Base-by-base conservation (phyloP, 2,797 vertebrate genomes). In the Labeo calbasu region DNA sequence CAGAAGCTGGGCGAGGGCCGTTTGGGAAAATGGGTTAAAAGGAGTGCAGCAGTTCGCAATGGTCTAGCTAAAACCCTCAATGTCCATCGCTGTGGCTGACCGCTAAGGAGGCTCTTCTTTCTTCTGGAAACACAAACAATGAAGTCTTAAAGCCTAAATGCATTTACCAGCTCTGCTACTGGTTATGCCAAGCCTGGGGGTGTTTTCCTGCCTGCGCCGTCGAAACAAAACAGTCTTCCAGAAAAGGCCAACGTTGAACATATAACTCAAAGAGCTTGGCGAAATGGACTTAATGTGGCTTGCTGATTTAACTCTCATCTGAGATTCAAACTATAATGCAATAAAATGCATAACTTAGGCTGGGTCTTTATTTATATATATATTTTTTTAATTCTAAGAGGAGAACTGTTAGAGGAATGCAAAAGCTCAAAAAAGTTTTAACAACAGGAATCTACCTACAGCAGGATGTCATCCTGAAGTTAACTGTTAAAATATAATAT, bases 81-180 rank as follows among this genome's bases (percentile, higher is more conserved):
- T 91, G 93, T 94, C 89, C 91, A 87, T 88, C 91, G 87, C 90
- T 91, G 86, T 90, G 89, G 92, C 89, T 86, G 88, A 89, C 88
- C 83, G 87, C 88, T 91, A 61, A 80, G 91, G 92, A 91, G 90
- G 91, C 89, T 93, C 89, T 17, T 87, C 25, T 93, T 94, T 93
- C 92, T 88, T 88, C 86, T 92, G 89, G 91, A 92, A 92, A 93
- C 88, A 94, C 90, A 95, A 95, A 95, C 93, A 95, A 92, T 87
- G 85, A 88, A 81, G 91, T 88, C 92, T 92, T 92, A 93, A 92
- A 91, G 77, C 87, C 89, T 87, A 92, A 94, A 95, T 94, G 92
- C 87, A 88, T 94, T 93, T 93, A 93, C 90, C 94, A 94, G 94
- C 85, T 88, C 84, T 88, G 90, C 92, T 91, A 90, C 90, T 86